Evolutionary conservation across 64 coral and sea anemone species (phyloP).

Genomic region (Pachyseris speciosa): DNA sequence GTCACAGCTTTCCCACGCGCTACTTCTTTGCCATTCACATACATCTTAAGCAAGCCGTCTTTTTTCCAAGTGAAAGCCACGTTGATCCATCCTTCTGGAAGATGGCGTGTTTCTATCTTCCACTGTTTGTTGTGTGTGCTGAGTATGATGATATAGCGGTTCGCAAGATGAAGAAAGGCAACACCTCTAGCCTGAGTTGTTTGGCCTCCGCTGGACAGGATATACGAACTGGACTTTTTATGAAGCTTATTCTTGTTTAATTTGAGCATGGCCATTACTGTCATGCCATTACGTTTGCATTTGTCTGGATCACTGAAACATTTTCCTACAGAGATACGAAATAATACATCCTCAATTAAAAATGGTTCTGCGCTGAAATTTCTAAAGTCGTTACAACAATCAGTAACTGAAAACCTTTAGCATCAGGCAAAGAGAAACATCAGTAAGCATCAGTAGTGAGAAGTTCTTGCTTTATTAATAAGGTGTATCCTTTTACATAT

Average conservation of each 20-base stretch:
- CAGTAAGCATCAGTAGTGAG: too few relatives aligned
- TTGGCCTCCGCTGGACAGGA: slow-evolving; percentile 87
- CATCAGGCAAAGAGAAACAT: too few relatives aligned
- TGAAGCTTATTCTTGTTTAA: slow-evolving; percentile 64
- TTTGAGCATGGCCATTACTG: slow-evolving; percentile 67
- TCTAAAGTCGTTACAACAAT: too few relatives aligned
- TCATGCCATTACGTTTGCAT: slow-evolving; percentile 82
- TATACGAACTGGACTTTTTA: slow-evolving; percentile 73
- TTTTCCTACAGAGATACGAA: slow-evolving; percentile 62
- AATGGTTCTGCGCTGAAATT: too few relatives aligned
- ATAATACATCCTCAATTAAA: not conserved
- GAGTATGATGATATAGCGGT: slow-evolving; percentile 81
- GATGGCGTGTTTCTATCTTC: slow-evolving; percentile 1
- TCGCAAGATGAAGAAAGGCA: slow-evolving; percentile 72
- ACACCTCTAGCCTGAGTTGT: slow-evolving; percentile 88
- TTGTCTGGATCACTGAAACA: slow-evolving; percentile 85
- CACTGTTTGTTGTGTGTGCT: slow-evolving; percentile 78
- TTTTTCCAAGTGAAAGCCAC: slow-evolving; percentile 67
- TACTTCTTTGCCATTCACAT: slow-evolving; percentile 50
- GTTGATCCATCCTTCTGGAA: slow-evolving; percentile 61
- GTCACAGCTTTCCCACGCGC: not conserved
- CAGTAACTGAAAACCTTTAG: too few relatives aligned
- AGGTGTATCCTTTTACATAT: too few relatives aligned
- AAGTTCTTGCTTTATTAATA: too few relatives aligned
- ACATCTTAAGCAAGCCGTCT: slow-evolving; percentile 49